Conservation (phyloP, 2,888 invertebrate species). For the Gisinianus flammeolus region DNA sequence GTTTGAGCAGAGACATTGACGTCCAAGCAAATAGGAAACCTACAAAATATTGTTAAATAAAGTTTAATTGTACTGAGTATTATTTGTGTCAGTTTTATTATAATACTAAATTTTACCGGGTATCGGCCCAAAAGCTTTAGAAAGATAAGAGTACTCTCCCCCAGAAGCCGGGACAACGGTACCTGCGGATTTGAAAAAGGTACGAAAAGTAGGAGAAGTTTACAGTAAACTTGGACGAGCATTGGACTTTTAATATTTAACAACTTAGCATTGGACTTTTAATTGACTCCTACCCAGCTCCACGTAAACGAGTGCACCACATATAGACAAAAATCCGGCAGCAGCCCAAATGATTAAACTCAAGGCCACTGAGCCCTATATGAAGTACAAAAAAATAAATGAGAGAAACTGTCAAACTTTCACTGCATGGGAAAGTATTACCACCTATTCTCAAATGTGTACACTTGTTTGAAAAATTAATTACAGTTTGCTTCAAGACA, state of each 20-base stretch:
- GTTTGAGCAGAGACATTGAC: constrained; percentile 74
- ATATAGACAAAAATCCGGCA: constrained; percentile 73
- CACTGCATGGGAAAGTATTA: too few species aligned
- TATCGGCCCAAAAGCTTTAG: constrained; percentile 76
- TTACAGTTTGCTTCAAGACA: constrained; percentile 74
- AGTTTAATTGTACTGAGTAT: neutral
- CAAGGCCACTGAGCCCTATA: constrained; percentile 81
- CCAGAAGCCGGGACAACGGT: constrained; percentile 79
- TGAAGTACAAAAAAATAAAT: too few species aligned
- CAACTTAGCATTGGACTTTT: too few species aligned
- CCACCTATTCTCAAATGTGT: too few species aligned
- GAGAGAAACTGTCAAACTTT: too few species aligned
- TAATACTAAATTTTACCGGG: too few species aligned
- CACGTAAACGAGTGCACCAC: constrained; percentile 73
- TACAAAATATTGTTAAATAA: constrained; percentile 62
- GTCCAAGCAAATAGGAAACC: constrained; percentile 78
- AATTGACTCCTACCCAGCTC: constrained; percentile 68
- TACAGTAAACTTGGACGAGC: too few species aligned
- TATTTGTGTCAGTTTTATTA: too few species aligned
- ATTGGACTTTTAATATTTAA: too few species aligned
- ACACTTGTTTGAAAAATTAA: too few species aligned
- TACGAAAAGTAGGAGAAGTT: too few species aligned
- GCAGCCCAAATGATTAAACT: constrained; percentile 78
- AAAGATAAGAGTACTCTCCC: constrained; percentile 80
- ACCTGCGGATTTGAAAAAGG: too few species aligned